Evolutionary conservation across 1,140 invertebrate genomes (phyloP).

Genomic region (Sesamia nonagrioides): DNA sequence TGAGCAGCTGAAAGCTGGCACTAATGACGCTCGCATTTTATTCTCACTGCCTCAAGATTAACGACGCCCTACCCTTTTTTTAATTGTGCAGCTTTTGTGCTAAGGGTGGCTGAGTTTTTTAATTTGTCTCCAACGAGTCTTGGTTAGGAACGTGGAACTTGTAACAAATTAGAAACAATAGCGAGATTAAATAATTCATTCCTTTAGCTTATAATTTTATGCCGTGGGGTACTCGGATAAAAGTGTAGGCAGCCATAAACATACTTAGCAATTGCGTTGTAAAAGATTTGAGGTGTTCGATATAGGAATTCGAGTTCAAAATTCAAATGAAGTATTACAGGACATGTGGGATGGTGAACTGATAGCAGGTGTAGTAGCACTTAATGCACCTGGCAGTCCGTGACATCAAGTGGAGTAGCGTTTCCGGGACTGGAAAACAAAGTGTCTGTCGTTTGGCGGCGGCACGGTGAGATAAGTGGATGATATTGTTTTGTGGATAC

Average conservation of each 20-base stretch:
- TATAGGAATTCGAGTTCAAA: too few relatives aligned
- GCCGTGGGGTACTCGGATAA: background rate
- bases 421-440: too few relatives aligned
- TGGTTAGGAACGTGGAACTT: conserved; percentile 38
- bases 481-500: too few relatives aligned
- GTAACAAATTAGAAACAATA: conserved; percentile 46
- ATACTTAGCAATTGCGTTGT: conserved; percentile 9
- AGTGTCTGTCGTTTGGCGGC: too few relatives aligned
- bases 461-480: too few relatives aligned
- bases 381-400: too few relatives aligned
- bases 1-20: conserved; percentile 44
- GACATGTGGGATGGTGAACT: too few relatives aligned
- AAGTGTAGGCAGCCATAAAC: conserved; percentile 5
- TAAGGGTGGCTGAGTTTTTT: conserved; percentile 62
- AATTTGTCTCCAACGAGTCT: conserved; percentile 59
- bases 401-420: too few relatives aligned
- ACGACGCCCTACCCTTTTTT: conserved; percentile 70
- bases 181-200: conserved; percentile 40
- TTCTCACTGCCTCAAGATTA: conserved; percentile 66
- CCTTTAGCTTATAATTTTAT: conserved; percentile 9
- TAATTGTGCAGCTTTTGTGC: conserved; percentile 73
- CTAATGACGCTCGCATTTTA: conserved; percentile 67
- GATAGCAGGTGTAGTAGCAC: too few relatives aligned
- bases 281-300: background rate
- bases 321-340: too few relatives aligned